phyloP scores from a whole-genome alignment of 2,113 vertebrate genomes.

The mouse (Mus musculus) region DNA sequence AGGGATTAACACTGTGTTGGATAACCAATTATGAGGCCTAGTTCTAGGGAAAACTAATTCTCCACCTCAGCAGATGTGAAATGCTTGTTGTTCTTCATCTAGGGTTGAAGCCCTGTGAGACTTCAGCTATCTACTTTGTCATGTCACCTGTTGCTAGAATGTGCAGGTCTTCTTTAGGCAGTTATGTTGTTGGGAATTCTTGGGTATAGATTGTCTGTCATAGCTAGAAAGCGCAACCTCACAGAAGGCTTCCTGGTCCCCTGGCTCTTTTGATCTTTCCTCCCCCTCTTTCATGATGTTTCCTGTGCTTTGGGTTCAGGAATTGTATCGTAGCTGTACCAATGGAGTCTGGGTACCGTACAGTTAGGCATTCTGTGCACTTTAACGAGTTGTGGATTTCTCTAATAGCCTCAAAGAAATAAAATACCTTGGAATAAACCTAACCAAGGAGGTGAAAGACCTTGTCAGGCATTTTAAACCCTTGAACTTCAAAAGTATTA shows the following conservation, averaged over 20 bases:
- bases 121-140: neutral
- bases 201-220: neutral
- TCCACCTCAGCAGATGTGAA: neutral
- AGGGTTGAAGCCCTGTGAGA: neutral
- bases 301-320: neutral
- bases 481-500: neutral
- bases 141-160: neutral
- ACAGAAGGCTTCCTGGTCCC: neutral
- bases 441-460: neutral
- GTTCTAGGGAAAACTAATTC: neutral
- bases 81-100: neutral
- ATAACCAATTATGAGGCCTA: neutral
- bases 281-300: neutral
- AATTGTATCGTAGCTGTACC: neutral
- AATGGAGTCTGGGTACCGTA: neutral
- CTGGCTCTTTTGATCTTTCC: neutral
- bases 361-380: neutral
- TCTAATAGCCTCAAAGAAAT: neutral
- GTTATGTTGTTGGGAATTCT: neutral
- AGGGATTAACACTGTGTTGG: neutral
- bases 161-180: neutral
- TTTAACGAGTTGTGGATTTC: neutral
- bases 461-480: neutral
- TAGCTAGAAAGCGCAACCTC: neutral
- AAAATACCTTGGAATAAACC: neutral